Evolutionary conservation across 2,113 vertebrate genomes (phyloP).

Genomic region (Ciconia stormi): DNA sequence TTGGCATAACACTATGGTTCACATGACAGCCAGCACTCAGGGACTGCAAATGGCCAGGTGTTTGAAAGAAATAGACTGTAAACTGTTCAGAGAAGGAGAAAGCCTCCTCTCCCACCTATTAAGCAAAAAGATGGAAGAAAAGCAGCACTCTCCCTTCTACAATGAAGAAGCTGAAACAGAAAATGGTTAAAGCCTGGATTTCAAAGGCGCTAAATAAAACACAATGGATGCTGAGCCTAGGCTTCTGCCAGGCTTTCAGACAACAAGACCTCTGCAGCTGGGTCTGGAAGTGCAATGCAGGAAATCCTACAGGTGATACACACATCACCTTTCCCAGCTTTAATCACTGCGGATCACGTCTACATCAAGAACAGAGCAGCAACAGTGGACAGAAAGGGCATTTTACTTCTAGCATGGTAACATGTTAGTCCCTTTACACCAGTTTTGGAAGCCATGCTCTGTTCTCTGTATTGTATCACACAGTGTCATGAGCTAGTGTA

Average conservation of each 20-base stretch:
- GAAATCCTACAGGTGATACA: not conserved
- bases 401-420: not conserved
- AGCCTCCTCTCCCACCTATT: not conserved
- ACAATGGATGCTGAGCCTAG: not conserved
- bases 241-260: not conserved
- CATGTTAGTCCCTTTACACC: rapidly evolving
- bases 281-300: not conserved
- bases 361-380: not conserved
- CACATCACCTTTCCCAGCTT: not conserved
- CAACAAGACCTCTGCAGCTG: not conserved
- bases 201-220: not conserved
- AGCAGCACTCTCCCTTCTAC: not conserved
- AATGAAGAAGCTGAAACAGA: not conserved
- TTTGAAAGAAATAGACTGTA: not conserved
- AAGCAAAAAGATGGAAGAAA: not conserved
- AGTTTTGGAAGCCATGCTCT: not conserved
- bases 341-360: not conserved
- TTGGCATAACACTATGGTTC: not conserved
- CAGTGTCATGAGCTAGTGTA: not conserved
- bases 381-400: not conserved
- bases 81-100: not conserved
- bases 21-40: not conserved
- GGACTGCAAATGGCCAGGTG: not conserved
- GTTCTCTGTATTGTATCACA: not conserved
- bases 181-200: not conserved